Evolutionary conservation across 2,888 invertebrate genomes (phyloP), one percentile per base, ranked within the genome.

Genomic region (Hanleya hanleyi): DNA sequence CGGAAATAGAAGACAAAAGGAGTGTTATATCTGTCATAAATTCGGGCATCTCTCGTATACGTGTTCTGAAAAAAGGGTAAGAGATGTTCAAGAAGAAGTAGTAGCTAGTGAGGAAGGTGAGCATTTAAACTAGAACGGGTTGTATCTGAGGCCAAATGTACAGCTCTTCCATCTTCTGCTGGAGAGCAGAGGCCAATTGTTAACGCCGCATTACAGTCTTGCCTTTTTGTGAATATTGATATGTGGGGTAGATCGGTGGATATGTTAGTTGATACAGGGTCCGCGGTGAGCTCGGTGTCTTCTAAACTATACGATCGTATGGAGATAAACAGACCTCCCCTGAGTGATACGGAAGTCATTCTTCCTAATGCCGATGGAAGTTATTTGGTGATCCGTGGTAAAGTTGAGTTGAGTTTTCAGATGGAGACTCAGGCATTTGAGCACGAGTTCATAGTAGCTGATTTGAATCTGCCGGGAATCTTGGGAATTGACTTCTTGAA

Each of bases 401-500:
- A 73, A 36, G 36, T 67, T n/a, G 33, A 22, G 9, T 49, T 71
- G 22, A 26, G 67, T 22, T 76, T 74, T 69, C 66, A 62, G 41
- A 36, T 74, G 15, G 69, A 62, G 29, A 51, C 69, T 67, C 38
- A 41, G 41, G 37, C 41, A 3, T 71, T 73, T 67, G 18, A 37
- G 49, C 67, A 73, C 68, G 51, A 69, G 26, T 75, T 75, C 35
- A 37, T 74, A 38, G 74, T 77, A 6, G 77, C 77, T 57, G 73
- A 75, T n/a, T n/a, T 71, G n/a, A 69, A 51, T 18, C 38, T 67
- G 9, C 50, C 68, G 33, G 75, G 65, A 37, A 66, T 78, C 47
- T 65, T 75, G 37, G 78, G 76, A 12, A 71, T 62, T 64, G 76
- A 76, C 64, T 76, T 77, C 36, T 35, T 75, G 26, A 67, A 73